Conservation (phyloP, 2,113 vertebrate species). For the Cyprinodon brontotheroides region DNA sequence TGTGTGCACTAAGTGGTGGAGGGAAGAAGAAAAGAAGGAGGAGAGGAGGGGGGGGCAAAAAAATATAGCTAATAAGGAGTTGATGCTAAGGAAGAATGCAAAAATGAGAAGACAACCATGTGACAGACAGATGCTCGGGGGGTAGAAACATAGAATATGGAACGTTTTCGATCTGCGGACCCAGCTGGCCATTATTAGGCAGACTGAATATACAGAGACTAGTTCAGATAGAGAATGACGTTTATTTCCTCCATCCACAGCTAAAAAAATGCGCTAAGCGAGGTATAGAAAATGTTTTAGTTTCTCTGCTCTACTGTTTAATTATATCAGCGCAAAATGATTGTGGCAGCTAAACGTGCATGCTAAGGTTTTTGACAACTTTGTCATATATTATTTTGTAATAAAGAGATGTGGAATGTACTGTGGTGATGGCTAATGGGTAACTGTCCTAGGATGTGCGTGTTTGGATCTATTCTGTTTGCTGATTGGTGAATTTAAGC, state of each 20-base stretch:
- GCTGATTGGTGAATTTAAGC: no score
- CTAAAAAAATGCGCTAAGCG: neutral
- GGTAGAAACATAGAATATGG: constrained; percentile 23
- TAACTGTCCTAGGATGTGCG: no score
- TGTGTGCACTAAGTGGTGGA: constrained; percentile 21
- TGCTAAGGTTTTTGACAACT: neutral
- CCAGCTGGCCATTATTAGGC: constrained; percentile 75
- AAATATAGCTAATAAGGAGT: constrained; percentile 21
- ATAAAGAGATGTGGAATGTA: neutral
- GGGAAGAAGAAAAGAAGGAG: constrained; percentile 9
- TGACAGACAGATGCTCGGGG: constrained; percentile 53
- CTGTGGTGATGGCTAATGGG: neutral
- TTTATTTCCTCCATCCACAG: neutral
- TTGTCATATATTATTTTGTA: neutral
- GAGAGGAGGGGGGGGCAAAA: constrained; percentile 22
- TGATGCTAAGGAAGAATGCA: constrained; percentile 27
- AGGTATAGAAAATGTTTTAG: neutral
- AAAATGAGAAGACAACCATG: constrained; percentile 37
- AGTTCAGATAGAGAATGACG: neutral
- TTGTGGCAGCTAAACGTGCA: neutral
- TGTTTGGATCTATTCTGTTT: no score
- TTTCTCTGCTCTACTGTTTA: neutral
- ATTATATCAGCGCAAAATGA: neutral
- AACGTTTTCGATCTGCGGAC: constrained; percentile 27
- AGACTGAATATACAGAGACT: constrained; percentile 67